These are phyloP conservation scores for Bettongia penicillata DNA, from an alignment of 2,113 vertebrate species.

Conservation along the genomic window DNA sequence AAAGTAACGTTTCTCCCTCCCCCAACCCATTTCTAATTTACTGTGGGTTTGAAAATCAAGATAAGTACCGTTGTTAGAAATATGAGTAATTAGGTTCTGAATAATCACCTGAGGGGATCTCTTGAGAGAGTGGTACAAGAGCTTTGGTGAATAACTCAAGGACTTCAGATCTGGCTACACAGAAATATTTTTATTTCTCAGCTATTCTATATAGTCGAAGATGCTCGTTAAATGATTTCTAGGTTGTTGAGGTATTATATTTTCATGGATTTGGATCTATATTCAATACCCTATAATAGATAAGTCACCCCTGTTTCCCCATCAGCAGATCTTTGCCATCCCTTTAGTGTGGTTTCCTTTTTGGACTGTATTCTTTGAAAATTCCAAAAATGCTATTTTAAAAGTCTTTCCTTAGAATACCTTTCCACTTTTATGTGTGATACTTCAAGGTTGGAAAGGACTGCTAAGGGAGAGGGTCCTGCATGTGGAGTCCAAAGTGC, in stretches of 20 bases:
- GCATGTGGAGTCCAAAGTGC: not conserved
- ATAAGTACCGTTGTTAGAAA: not conserved
- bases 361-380: not conserved
- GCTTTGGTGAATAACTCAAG: not conserved
- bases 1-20: not conserved
- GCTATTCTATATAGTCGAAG: not conserved
- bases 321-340: not conserved
- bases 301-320: not conserved
- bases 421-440: not conserved
- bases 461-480: not conserved
- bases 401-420: not conserved
- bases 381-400: not conserved
- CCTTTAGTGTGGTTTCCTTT: not conserved
- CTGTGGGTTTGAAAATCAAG: not conserved
- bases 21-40: not conserved
- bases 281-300: not conserved
- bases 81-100: not conserved
- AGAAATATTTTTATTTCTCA: not conserved
- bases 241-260: not conserved
- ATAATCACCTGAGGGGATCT: not conserved
- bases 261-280: not conserved
- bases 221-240: not conserved
- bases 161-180: not conserved
- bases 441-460: not conserved
- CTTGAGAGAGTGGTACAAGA: not conserved